Base-by-base conservation (phyloP, 2,888 invertebrate genomes). In the Chloroclystis v-ata region DNA sequence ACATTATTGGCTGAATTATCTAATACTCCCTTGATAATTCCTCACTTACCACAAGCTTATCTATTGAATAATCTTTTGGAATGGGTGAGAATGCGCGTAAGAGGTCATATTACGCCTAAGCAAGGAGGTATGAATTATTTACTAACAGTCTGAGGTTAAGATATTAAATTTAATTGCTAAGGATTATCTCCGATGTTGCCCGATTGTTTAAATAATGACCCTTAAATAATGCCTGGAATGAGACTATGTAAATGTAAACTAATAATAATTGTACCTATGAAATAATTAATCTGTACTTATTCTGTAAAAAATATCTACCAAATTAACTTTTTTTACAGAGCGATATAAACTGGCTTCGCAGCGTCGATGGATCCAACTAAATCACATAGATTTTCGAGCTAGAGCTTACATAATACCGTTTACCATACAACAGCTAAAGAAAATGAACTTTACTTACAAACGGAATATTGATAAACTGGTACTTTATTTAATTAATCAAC, bases 331-430 rank as follows among this genome's bases (percentile, higher is more conserved):
- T 40, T 29, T 90, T 89, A 20, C 79, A 96, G 96, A 95, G 89
- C 93, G 94, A 67, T 93, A 95, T 16, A 72, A 95, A 37, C 93
- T 96, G 67, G 93, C 94, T 75, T 93, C 96, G n/a, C 82, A 95
- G 52, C 95, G 95, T 61, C 94, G 96, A 39, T 91, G 94, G 78
- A 59, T 79, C 0, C 65, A 81, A 29, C 60, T 85, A 3, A 80
- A 80, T 40, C 82, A 82, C 43, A 69, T 80, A 43, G 78, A 82
- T 50, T 81, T 80, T 43, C 65, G 71, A 59, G 79, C 78, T 1
- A 66, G 71, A 29, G 80, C 83, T 1, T 77, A 60, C 35, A 65
- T 62, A 47, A 82, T 86, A 61, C 84, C 82, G 4, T 83, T 85
- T 43, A 70, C 77, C 5, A 39, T 60, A 4, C 72, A 78, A 52